Evolutionary conservation across 2,888 invertebrate genomes (phyloP).

Genomic region (Zelleria hepariella): DNA sequence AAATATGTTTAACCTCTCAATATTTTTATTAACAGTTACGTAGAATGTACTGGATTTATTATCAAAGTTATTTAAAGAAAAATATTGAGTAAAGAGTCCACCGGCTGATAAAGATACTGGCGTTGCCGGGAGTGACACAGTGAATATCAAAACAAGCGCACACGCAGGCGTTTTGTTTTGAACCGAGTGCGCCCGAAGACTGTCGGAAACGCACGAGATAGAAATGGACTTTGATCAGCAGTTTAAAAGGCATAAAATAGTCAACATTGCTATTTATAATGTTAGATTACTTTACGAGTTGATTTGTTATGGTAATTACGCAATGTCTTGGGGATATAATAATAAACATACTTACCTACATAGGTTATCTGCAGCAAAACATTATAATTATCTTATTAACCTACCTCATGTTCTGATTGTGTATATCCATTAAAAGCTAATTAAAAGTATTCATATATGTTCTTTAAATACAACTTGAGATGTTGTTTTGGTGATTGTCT

Average conservation of each 20-base stretch:
- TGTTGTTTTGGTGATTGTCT: too few relatives aligned
- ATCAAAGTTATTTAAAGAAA: not conserved
- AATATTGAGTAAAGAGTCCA: not conserved
- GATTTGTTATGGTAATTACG: too few relatives aligned
- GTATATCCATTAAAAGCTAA: too few relatives aligned
- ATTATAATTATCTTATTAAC: too few relatives aligned
- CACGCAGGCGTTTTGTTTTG: constrained; percentile 43
- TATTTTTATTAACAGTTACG: not conserved
- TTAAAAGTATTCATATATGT: too few relatives aligned
- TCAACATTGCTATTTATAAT: not conserved
- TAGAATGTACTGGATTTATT: not conserved
- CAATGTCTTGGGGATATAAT: too few relatives aligned
- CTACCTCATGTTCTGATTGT: too few relatives aligned
- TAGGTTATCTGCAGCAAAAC: too few relatives aligned
- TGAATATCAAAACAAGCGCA: constrained; percentile 5
- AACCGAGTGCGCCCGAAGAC: constrained; percentile 43
- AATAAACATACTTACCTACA: too few relatives aligned
- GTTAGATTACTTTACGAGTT: too few relatives aligned
- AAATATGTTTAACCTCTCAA: constrained; percentile 6
- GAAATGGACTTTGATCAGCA: not conserved
- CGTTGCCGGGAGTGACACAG: not conserved
- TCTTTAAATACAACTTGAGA: too few relatives aligned
- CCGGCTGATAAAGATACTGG: not conserved
- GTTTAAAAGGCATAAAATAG: not conserved
- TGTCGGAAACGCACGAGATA: constrained; percentile 45